Evolutionary conservation across 2,888 invertebrate genomes (phyloP), one percentile per base, ranked within the genome.

Genomic region (Temnothorax rugatulus): DNA sequence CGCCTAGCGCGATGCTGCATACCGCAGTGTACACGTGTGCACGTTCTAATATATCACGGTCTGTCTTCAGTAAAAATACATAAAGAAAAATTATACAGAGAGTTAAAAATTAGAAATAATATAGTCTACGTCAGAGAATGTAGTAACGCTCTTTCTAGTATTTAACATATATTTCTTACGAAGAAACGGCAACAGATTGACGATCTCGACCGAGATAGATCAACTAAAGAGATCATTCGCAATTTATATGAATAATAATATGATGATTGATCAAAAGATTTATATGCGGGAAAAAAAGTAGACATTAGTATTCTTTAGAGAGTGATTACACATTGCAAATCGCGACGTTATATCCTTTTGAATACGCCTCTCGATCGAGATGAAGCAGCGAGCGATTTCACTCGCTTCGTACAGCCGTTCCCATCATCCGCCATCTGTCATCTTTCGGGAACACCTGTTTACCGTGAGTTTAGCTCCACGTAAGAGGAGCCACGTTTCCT

Each of bases 371-470:
- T 81, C 64, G 61, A 59, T 86, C 52, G 64, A 34, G 68, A 86
- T 82, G 83, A 64, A 75, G 52, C 74, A 61, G 64, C 82, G 81
- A 66, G 34, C 83, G 89, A 89, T 89, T 89, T 89, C 89, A 87
- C 88, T 83, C 73, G 77, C 15, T 29, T 73, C 47, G 47, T 25
- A 44, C 63, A 59, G 66, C 83, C 74, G 83, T 89, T 91, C 90
- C 85, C 90, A 90, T 76, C 88, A 81, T 89, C 73, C 82, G 57
- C 90, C 91, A 91, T 84, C 90, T 91, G 91, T 82, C 84, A 76
- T 77, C 82, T 85, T 86, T 89, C 79, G 85, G 83, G 82, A 89
- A 86, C 91, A 92, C 89, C 91, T 92, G 91, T 90, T 88, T 74
- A 44, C 76, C 74, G 86, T 85, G 87, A 85, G 86, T 87, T 86